These are phyloP conservation scores for Ianthella basta DNA, from an alignment of 37 sponge, comb jelly and placozoan genomes.

Conservation along the genomic window DNA sequence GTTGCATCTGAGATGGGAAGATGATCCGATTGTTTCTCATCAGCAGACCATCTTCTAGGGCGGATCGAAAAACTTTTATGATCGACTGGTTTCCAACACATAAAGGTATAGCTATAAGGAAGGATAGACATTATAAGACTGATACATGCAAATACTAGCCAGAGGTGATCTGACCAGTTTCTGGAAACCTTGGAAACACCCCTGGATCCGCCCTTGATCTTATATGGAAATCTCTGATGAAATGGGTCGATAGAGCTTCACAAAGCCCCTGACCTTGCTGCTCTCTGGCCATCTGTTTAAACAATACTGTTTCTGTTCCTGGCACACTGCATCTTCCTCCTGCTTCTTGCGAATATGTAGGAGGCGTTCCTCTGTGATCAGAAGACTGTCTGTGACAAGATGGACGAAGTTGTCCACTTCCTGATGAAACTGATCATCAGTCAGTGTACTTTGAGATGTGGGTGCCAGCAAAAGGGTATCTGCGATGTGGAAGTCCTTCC, in stretches of 20 bases:
- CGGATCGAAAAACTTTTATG: no score
- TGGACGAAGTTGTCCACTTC: constrained; percentile 19
- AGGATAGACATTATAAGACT: no score
- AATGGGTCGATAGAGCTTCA: no score
- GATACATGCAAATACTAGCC: no score
- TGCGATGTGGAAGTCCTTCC: constrained; percentile 30
- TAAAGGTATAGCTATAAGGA: no score
- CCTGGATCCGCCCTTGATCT: no score
- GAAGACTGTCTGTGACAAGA: not conserved
- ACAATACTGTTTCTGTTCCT: constrained; percentile 26
- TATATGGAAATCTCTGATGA: no score
- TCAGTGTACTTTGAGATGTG: not conserved
- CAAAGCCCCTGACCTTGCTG: no score
- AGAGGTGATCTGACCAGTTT: no score
- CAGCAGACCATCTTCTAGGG: constrained; percentile 40
- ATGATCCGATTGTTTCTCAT: constrained; percentile 41
- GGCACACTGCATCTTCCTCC: constrained; percentile 40
- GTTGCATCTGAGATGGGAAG: constrained; percentile 18
- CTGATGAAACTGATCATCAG: constrained; percentile 3
- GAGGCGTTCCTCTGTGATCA: constrained; percentile 29
- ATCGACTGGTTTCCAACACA: no score
- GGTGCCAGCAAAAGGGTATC: constrained; percentile 40
- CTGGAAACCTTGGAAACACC: no score
- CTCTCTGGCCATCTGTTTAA: constrained; percentile 34
- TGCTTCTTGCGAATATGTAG: constrained; percentile 30